Evolutionary conservation across 2,888 invertebrate genomes (phyloP), one percentile per base, ranked within the genome.

Genomic region (Parthenolecanium corni): DNA sequence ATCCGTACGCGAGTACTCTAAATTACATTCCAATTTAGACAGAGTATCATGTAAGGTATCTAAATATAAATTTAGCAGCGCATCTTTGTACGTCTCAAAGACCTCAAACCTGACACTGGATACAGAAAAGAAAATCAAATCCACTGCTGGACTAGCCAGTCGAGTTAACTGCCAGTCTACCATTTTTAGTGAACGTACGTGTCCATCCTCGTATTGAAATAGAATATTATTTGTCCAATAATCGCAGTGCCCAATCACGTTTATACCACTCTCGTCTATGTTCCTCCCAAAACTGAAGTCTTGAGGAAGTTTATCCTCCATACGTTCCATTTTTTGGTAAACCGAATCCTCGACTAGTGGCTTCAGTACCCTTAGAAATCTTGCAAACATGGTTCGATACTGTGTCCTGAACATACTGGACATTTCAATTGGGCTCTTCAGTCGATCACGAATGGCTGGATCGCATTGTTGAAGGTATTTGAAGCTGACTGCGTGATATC

Each of bases 121-220:
- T 18, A 65, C 47, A 12, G 64, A 44, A 49, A 67, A 67, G 18
- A 64, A 57, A 0, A 64, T 47, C 20, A 67, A 47, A 53, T 68
- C 67, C 2, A 58, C 16, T 0, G 51, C 65, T 5, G 67, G 67
- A 24, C 23, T 23, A 5, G 44, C 44, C 21, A 24, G 11, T 21
- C 25, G 56, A 24, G 4, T 20, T 25, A 56, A 20, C 40, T 56
- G 56, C 12, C n/a, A 56, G 23, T 56, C 42, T 1, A 56, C 24
- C 16, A 56, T 16, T 25, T 25, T 56, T 1, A 21, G 3, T 24
- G 23, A 38, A 18, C 6, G 16, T 14, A 44, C 25, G 18, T 23
- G 11, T 20, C 40, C 9, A 12, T 1, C 44, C 42, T 64, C 56
- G 16, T 49, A 64, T 47, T 49, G 42, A 25, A 56, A 64, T 51